Conservation (phyloP, 1,140 invertebrate species). For the Magallana angulata region DNA sequence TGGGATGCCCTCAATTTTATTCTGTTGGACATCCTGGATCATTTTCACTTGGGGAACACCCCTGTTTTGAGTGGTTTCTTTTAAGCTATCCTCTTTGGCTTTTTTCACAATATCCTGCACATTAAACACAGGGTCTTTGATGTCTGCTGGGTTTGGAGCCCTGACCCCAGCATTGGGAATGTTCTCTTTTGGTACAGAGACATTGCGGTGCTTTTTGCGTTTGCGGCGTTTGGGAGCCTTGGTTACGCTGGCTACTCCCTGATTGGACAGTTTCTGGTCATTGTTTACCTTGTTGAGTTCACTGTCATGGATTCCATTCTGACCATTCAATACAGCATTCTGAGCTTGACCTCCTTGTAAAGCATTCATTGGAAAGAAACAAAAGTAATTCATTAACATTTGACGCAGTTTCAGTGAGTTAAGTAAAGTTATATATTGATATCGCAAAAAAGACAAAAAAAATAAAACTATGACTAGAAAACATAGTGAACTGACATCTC, state of each 20-base stretch:
- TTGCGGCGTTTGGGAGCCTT: neutral
- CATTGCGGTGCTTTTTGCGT: neutral
- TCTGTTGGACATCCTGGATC: neutral
- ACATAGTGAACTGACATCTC: too few species aligned
- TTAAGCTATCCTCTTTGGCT: constrained; percentile 5
- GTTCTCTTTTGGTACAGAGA: neutral
- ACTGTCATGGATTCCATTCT: neutral
- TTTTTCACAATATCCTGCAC: constrained; percentile 32
- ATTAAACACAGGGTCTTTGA: constrained; percentile 17
- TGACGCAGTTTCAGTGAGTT: too few species aligned
- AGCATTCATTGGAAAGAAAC: neutral
- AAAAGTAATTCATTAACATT: too few species aligned
- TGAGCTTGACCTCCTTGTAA: neutral
- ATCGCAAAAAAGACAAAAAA: too few species aligned
- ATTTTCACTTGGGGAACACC: neutral
- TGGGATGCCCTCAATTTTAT: neutral
- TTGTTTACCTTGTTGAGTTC: constrained; percentile 5
- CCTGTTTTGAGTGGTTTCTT: neutral
- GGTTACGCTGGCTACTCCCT: neutral
- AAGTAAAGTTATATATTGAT: too few species aligned
- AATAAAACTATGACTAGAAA: too few species aligned
- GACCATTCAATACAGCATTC: neutral
- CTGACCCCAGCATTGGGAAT: neutral
- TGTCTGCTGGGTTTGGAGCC: neutral
- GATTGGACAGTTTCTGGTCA: neutral